Conservation (phyloP, 2,797 vertebrate genomes). For the Selene dorsalis region DNA sequence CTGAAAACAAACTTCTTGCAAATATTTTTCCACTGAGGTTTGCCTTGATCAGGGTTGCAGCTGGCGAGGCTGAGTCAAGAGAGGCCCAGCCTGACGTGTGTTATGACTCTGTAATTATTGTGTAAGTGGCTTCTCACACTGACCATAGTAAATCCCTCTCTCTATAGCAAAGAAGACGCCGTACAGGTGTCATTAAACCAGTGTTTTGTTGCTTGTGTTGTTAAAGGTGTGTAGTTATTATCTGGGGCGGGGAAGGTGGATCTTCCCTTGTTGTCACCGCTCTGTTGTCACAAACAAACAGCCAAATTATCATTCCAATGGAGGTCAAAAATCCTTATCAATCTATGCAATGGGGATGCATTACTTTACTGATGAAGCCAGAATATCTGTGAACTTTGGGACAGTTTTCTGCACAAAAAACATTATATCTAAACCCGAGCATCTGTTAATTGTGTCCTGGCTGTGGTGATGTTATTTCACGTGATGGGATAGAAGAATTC, state of each 20-base stretch:
- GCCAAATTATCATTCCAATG: constrained; percentile 42
- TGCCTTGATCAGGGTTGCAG: constrained; percentile 28
- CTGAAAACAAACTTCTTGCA: constrained; percentile 44
- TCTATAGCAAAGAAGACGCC: constrained; percentile 52
- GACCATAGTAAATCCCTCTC: constrained; percentile 71
- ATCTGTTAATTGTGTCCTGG: constrained; percentile 8
- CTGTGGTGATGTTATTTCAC: constrained; percentile 2
- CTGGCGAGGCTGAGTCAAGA: constrained; percentile 58
- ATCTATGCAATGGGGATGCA: background rate
- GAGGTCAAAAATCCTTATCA: constrained; percentile 32
- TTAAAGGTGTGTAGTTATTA: constrained; percentile 59
- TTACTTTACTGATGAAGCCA: background rate
- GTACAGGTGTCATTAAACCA: constrained; percentile 49
- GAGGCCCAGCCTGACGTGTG: constrained; percentile 57
- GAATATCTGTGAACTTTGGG: background rate
- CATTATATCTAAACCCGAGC: background rate
- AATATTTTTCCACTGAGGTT: constrained; percentile 33
- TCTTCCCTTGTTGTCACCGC: constrained; percentile 57
- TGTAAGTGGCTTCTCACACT: constrained; percentile 69
- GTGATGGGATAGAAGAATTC: constrained; percentile 37
- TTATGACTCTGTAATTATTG: constrained; percentile 72
- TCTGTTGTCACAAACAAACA: constrained; percentile 64
- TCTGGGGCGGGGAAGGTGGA: constrained; percentile 30
- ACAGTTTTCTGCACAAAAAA: background rate
- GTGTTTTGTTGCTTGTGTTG: constrained; percentile 72